These are phyloP conservation scores for Campylorhamphus procurvoides DNA, from an alignment of 2,113 vertebrate species.

Conservation along the genomic window DNA sequence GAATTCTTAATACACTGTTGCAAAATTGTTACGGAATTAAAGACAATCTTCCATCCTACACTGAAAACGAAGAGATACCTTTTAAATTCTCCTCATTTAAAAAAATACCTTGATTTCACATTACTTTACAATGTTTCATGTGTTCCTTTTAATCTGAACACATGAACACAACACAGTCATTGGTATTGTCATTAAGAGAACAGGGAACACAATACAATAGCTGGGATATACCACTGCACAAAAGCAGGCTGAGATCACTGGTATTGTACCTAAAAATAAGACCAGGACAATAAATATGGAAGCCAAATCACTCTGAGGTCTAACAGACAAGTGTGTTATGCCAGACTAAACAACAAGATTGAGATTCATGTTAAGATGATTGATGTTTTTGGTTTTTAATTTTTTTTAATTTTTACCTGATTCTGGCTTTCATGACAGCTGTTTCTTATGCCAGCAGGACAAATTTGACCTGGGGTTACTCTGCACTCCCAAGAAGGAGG, in stretches of 20 bases:
- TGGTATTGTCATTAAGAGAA: not conserved
- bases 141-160: not conserved
- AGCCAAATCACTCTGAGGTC: not conserved
- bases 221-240: not conserved
- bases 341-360: conserved; percentile 3
- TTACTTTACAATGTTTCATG: not conserved
- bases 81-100: not conserved
- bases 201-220: conserved; percentile 13
- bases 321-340: not conserved
- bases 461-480: not conserved
- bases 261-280: conserved; percentile 38
- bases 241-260: not conserved
- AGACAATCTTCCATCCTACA: not conserved
- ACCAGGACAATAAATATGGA: conserved; percentile 20
- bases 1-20: not conserved
- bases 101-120: not conserved
- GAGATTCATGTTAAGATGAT: not conserved
- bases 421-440: not conserved
- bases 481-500: not conserved
- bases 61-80: not conserved
- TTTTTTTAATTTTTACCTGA: not conserved
- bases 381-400: not conserved
- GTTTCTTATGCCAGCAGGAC: not conserved
- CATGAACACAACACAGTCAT: not conserved
- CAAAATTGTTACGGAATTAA: not conserved